Evolutionary conservation across 2,888 invertebrate genomes (phyloP).

Genomic region (Sipunculus nudus): DNA sequence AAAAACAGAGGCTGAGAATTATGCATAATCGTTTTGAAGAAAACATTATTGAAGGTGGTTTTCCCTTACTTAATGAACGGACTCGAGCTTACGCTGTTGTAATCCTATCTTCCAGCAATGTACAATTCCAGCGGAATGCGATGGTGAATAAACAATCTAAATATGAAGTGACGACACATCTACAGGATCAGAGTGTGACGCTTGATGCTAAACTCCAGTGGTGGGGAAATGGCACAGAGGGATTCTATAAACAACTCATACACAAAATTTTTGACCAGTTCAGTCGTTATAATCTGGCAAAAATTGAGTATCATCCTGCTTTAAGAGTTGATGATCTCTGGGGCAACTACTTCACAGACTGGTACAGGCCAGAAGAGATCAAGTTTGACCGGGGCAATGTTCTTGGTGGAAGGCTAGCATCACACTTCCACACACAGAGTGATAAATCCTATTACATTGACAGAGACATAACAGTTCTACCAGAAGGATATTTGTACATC

Average conservation of each 20-base stretch:
- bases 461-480: conserved; percentile 91
- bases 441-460: conserved; percentile 79
- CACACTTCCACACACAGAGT: neutral
- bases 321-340: conserved; percentile 88
- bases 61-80: conserved; percentile 83
- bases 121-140: conserved; percentile 88
- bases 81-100: conserved; percentile 92
- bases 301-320: conserved; percentile 90
- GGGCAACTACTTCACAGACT: conserved; percentile 81
- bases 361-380: conserved; percentile 79
- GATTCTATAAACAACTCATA: conserved; percentile 46
- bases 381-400: conserved; percentile 66
- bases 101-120: conserved; percentile 90
- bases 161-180: conserved; percentile 94
- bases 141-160: conserved; percentile 88
- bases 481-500: conserved; percentile 89
- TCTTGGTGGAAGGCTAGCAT: conserved; percentile 53
- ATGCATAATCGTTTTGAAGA: conserved; percentile 87
- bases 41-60: conserved; percentile 88
- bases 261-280: conserved; percentile 59
- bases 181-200: conserved; percentile 78
- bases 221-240: conserved; percentile 73
- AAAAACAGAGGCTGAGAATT: conserved; percentile 82
- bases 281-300: conserved; percentile 85
- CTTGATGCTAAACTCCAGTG: conserved; percentile 96